Evolutionary conservation across 2,113 vertebrate genomes (phyloP).

Genomic region (Turdus rufiventris): DNA sequence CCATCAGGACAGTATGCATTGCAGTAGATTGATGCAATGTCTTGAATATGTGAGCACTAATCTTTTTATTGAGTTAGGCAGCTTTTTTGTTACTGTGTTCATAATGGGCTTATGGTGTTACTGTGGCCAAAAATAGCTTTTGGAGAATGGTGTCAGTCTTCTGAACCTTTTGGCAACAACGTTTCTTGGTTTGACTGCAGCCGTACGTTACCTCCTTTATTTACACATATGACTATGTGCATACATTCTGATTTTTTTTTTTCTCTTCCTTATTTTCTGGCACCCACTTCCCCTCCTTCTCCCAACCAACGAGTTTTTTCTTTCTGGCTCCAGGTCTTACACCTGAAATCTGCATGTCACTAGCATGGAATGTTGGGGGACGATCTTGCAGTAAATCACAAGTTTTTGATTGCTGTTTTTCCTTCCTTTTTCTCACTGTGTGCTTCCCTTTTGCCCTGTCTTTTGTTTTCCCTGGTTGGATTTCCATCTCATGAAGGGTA

Average conservation of each 20-base stretch:
- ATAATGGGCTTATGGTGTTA: neutral
- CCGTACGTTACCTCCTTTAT: neutral
- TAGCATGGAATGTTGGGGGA: neutral
- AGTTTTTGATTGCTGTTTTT: neutral
- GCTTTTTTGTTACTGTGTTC: neutral
- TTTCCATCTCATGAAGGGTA: neutral
- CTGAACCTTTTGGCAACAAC: neutral
- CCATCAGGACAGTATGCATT: neutral
- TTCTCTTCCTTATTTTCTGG: neutral
- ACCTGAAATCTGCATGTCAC: neutral
- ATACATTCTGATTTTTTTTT: neutral
- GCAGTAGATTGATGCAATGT: neutral
- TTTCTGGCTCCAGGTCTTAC: neutral
- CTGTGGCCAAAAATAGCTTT: neutral
- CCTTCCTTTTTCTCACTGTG: neutral
- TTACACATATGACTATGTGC: rapidly evolving
- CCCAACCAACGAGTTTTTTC: neutral
- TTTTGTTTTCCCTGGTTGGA: neutral
- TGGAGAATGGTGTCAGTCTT: neutral
- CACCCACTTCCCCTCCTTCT: rapidly evolving
- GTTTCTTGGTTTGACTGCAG: neutral
- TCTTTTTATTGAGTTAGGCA: neutral
- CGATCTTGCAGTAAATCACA: neutral
- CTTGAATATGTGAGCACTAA: neutral
- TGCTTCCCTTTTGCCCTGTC: neutral